phyloP scores from a whole-genome alignment of 2,888 invertebrate species.

The Nymphalis urticae region DNA sequence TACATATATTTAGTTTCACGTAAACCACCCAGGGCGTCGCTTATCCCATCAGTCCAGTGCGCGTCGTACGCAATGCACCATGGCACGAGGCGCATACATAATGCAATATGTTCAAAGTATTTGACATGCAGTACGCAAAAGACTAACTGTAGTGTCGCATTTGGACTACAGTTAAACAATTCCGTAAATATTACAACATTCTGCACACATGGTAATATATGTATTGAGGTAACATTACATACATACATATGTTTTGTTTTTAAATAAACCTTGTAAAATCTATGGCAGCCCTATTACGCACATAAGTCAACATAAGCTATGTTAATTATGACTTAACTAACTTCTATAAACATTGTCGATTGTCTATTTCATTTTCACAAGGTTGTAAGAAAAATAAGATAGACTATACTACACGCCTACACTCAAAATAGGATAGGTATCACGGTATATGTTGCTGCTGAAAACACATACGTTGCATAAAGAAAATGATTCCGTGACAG shows the following conservation, averaged over 20 bases:
- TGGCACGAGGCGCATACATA: slow-evolving; percentile 60
- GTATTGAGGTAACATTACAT: slow-evolving; percentile 29
- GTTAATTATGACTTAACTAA: too few relatives aligned
- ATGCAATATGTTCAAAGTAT: slow-evolving; percentile 49
- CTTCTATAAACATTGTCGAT: too few relatives aligned
- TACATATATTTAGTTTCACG: slow-evolving; percentile 21
- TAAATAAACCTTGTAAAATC: slow-evolving; percentile 22
- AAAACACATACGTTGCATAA: too few relatives aligned
- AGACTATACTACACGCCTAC: too few relatives aligned
- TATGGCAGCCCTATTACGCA: slow-evolving; percentile 11
- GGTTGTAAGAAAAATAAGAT: too few relatives aligned
- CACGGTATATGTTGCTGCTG: too few relatives aligned
- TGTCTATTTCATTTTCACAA: too few relatives aligned
- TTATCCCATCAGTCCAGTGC: slow-evolving; percentile 63
- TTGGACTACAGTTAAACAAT: slow-evolving; percentile 33
- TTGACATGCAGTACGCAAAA: slow-evolving; percentile 65
- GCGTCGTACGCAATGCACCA: slow-evolving; percentile 41
- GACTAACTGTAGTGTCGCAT: slow-evolving; percentile 57
- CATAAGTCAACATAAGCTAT: not conserved
- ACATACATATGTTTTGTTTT: slow-evolving; percentile 21
- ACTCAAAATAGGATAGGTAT: too few relatives aligned
- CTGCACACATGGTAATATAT: slow-evolving; percentile 33
- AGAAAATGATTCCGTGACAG: too few relatives aligned
- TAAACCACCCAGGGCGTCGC: slow-evolving; percentile 68
- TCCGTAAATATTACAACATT: slow-evolving; percentile 37